A percentile compares a stretch with the other conserved stretches of the same genome.
Evolutionary conservation across 2,797 vertebrate species (phyloP).

Genomic region (Cygnus olor): DNA sequence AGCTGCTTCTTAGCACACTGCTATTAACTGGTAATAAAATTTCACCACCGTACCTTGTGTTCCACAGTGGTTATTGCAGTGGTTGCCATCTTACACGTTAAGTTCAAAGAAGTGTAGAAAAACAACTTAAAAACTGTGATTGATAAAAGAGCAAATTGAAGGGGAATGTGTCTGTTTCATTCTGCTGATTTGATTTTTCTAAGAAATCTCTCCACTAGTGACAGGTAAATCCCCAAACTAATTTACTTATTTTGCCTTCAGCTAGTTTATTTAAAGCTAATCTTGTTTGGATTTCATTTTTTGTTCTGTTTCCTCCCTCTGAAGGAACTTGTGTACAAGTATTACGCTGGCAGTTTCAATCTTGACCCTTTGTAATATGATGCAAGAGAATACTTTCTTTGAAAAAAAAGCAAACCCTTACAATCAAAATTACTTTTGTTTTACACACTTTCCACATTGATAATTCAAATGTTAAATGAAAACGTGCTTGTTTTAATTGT

Average conservation of each 20-base stretch:
- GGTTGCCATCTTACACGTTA: not conserved
- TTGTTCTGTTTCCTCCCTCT: not conserved
- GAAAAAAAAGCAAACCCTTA: not conserved
- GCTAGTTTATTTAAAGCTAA: constrained; percentile 26
- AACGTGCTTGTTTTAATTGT: not conserved
- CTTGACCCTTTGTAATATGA: not conserved
- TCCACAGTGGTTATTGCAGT: not conserved
- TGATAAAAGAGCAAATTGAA: constrained; percentile 4
- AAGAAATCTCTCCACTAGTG: not conserved
- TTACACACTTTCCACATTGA: not conserved
- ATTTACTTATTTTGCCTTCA: constrained; percentile 42
- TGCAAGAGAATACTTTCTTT: not conserved
- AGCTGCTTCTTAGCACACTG: not conserved
- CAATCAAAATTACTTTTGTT: not conserved
- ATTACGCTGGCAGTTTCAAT: not conserved
- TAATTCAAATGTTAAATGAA: not conserved
- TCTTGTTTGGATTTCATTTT: not conserved
- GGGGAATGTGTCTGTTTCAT: not conserved
- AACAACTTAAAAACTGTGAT: not conserved
- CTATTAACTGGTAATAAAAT: not conserved
- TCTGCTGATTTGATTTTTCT: constrained; percentile 30
- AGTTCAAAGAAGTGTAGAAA: not conserved
- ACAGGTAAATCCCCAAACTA: constrained; percentile 26
- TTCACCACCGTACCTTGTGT: not conserved
- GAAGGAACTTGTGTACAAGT: not conserved